phyloP scores from a whole-genome alignment of 2,888 invertebrate genomes.

The Ophion ventricosus region DNA sequence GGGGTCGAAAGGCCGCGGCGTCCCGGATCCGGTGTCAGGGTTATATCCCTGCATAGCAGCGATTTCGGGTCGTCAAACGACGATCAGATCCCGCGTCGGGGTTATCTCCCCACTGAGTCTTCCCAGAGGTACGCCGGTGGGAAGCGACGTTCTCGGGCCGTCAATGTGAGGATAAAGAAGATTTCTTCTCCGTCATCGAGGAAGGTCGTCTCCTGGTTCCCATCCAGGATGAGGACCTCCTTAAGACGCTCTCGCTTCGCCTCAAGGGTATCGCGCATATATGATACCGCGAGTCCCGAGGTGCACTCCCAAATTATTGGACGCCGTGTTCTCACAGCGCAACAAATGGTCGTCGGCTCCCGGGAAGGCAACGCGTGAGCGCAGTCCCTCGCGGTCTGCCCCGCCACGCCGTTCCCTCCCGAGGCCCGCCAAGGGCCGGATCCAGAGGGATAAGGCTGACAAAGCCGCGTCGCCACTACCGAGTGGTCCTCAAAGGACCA shows the following conservation, averaged over 20 bases:
- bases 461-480: too few species aligned
- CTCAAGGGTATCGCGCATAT: not conserved
- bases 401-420: not conserved
- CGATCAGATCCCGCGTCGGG: too few species aligned
- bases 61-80: too few species aligned
- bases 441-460: not conserved
- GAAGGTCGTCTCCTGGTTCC: slow-evolving; percentile 18
- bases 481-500: not conserved
- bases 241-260: slow-evolving; percentile 30
- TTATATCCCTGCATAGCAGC: too few species aligned
- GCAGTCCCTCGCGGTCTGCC: too few species aligned
- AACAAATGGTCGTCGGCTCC: too few species aligned
- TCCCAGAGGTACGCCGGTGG: slow-evolving; percentile 12
- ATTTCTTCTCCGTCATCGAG: slow-evolving; percentile 26
- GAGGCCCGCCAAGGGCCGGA: not conserved
- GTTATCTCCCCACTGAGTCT: too few species aligned
- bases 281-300: slow-evolving; percentile 26
- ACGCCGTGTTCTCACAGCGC: not conserved
- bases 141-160: slow-evolving; percentile 12
- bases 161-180: slow-evolving; percentile 17
- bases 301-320: slow-evolving; percentile 3
- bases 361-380: too few species aligned
- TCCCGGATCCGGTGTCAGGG: too few species aligned
- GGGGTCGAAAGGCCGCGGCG: too few species aligned
- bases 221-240: not conserved